phyloP scores from a whole-genome alignment of 1,140 invertebrate genomes.

The Mylabris phalerata region DNA sequence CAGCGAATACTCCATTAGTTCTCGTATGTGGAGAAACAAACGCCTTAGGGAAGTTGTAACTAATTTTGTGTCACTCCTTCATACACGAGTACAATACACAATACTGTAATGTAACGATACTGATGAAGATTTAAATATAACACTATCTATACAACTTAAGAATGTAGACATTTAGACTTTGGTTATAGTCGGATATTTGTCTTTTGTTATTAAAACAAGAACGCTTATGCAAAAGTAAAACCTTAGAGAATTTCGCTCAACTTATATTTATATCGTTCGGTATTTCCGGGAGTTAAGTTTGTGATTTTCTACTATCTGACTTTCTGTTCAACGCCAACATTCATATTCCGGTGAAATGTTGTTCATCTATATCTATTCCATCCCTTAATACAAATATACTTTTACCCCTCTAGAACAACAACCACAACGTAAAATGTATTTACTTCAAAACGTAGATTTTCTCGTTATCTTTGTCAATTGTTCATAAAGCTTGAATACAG shows the following conservation, averaged over 20 bases:
- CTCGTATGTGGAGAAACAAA: neutral
- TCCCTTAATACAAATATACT: too few relatives aligned
- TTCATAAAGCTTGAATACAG: constrained; percentile 11
- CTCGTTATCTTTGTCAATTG: constrained; percentile 16
- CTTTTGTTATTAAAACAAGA: constrained; percentile 14
- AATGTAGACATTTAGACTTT: too few relatives aligned
- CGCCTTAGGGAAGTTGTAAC: neutral
- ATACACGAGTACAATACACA: too few relatives aligned
- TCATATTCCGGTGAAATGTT: constrained; percentile 8
- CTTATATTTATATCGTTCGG: constrained; percentile 11
- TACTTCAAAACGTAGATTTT: constrained; percentile 13
- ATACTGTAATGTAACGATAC: too few relatives aligned
- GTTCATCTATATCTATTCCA: too few relatives aligned
- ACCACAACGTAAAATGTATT: too few relatives aligned
- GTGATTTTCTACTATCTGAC: constrained; percentile 16
- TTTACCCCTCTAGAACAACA: too few relatives aligned
- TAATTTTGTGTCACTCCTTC: too few relatives aligned
- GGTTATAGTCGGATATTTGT: neutral
- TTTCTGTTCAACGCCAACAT: constrained; percentile 14
- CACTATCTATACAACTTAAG: neutral
- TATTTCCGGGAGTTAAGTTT: constrained; percentile 10
- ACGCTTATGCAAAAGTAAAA: constrained; percentile 6
- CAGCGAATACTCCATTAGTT: too few relatives aligned
- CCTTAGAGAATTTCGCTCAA: constrained; percentile 6
- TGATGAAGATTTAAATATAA: neutral